Percentiles rank a stretch among this genome's conserved stretches.
Conservation (phyloP, 2,888 invertebrate species). For the Lasioglossum marginatum region DNA sequence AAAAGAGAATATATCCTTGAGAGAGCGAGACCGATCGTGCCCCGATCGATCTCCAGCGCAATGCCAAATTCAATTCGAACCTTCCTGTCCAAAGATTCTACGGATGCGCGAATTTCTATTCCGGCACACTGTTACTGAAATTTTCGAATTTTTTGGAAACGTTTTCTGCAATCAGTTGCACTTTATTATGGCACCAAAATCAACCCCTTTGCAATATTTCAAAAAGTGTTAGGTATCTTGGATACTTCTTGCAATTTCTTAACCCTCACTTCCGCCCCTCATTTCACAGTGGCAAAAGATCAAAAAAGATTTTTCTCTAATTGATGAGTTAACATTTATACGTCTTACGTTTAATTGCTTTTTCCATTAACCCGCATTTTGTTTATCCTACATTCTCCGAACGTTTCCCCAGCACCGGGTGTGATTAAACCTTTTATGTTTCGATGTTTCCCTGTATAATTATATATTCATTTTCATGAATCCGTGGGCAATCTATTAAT, state of each 20-base stretch:
- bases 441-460: neutral
- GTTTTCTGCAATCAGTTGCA: no score
- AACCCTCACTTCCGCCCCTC: no score
- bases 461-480: neutral
- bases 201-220: no score
- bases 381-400: neutral
- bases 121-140: neutral
- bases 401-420: neutral
- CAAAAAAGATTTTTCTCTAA: no score
- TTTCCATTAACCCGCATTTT: neutral
- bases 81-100: neutral
- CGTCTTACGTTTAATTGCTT: neutral
- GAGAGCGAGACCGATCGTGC: neutral
- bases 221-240: no score
- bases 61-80: conserved; percentile 43
- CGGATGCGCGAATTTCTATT: conserved; percentile 19
- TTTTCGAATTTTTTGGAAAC: neutral
- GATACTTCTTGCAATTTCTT: no score
- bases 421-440: neutral
- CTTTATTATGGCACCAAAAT: no score
- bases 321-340: no score
- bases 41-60: conserved; percentile 41
- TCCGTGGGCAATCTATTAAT: conserved; percentile 14
- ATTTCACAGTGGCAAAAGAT: no score
- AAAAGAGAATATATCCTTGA: conserved; percentile 4